Conservation (phyloP, 2,797 vertebrate genomes). For the Tachyglossus aculeatus region DNA sequence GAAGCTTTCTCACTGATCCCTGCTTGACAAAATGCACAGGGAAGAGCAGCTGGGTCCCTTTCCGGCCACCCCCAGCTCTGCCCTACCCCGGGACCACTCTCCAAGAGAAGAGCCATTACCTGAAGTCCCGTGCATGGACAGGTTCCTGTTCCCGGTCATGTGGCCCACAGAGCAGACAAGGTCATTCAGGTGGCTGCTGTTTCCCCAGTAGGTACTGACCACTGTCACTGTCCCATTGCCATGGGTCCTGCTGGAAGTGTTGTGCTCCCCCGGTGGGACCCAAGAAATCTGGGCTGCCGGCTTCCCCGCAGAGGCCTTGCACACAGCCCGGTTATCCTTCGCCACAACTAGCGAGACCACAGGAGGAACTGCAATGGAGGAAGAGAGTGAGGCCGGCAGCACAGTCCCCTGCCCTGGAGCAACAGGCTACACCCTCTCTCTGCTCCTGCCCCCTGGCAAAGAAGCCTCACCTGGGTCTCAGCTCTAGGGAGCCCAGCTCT, state of each 20-base stretch:
- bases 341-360: background rate
- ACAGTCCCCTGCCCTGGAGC: no score
- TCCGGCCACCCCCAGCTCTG: no score
- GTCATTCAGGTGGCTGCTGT: rapidly evolving
- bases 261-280: conserved; percentile 17
- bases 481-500: no score
- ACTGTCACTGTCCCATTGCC: conserved; percentile 50
- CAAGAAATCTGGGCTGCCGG: conserved; percentile 58
- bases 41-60: no score
- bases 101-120: no score
- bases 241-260: rapidly evolving
- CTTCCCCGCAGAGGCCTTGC: conserved; percentile 54
- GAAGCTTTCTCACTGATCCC: no score
- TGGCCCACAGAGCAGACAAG: conserved; percentile 61
- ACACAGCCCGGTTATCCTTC: background rate
- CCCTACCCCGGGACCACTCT: no score
- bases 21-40: no score
- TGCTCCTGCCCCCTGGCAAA: no score
- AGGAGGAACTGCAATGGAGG: conserved; percentile 46
- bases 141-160: conserved; percentile 16
- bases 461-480: no score
- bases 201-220: conserved; percentile 29
- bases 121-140: no score
- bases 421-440: no score
- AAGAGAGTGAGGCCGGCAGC: background rate